phyloP scores from a whole-genome alignment of 1,140 invertebrate species.

The Zaprionus ornatus region DNA sequence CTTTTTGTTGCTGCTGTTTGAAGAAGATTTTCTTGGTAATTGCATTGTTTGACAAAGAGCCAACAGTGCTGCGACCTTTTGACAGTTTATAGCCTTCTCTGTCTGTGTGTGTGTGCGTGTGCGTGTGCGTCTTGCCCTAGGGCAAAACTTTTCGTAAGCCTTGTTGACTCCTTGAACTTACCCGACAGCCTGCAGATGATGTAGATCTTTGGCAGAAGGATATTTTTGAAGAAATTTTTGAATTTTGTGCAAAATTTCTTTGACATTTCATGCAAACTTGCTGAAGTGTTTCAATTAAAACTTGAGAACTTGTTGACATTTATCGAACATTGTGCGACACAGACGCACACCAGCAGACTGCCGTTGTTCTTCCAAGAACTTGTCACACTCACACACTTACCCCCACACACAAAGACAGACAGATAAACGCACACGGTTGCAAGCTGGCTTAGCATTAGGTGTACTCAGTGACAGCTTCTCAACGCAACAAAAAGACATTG shows the following conservation, averaged over 20 bases:
- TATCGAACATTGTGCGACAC: conserved; percentile 66
- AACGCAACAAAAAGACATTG: conserved; percentile 37
- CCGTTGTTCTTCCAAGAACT: conserved; percentile 34
- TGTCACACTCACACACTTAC: conserved; percentile 27
- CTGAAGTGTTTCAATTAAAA: conserved; percentile 80
- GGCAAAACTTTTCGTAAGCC: conserved; percentile 57
- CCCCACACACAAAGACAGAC: conserved; percentile 14
- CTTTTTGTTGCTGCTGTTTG: neutral
- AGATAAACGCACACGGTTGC: conserved; percentile 5
- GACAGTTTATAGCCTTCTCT: conserved; percentile 60
- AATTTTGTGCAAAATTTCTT: conserved; percentile 52
- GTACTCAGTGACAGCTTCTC: conserved; percentile 6
- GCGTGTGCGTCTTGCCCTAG: conserved; percentile 19
- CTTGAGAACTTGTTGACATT: conserved; percentile 78
- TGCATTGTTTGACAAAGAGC: conserved; percentile 69
- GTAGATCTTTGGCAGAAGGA: conserved; percentile 47
- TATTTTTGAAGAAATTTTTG: conserved; percentile 36
- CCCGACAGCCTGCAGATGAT: conserved; percentile 45
- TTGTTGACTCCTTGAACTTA: conserved; percentile 68
- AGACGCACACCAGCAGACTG: conserved; percentile 16
- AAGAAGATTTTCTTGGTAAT: conserved; percentile 56
- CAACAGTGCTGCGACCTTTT: conserved; percentile 67
- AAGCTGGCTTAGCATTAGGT: conserved; percentile 19
- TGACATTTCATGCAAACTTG: conserved; percentile 53
- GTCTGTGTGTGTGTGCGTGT: conserved; percentile 4